phyloP scores from a whole-genome alignment of 2,888 invertebrate genomes.

The Pammene aurita region DNA sequence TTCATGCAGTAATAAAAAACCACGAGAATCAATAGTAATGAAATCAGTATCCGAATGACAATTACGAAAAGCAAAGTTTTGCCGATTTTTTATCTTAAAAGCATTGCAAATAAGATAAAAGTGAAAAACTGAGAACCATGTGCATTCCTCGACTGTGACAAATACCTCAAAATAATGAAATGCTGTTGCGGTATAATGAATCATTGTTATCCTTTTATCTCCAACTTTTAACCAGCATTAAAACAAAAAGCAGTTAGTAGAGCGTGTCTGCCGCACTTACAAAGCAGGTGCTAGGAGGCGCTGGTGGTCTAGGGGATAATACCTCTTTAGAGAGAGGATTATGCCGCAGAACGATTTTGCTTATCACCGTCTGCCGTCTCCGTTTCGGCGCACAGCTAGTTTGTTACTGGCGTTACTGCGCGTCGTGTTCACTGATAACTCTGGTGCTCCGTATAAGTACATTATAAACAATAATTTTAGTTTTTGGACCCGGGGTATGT shows the following conservation, averaged over 20 bases:
- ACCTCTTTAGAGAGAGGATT: conserved; percentile 44
- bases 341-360: conserved; percentile 43
- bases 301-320: conserved; percentile 40
- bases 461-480: no score
- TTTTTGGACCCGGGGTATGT: no score
- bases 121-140: no score
- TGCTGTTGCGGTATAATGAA: conserved; percentile 6
- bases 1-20: no score
- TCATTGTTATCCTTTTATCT: conserved; percentile 18
- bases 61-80: no score
- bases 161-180: background rate
- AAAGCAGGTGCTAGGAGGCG: conserved; percentile 40
- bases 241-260: conserved; percentile 27
- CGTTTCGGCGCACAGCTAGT: conserved; percentile 27
- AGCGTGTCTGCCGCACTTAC: conserved; percentile 34
- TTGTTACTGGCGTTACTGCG: conserved; percentile 31
- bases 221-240: conserved; percentile 23
- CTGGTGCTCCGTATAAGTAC: background rate
- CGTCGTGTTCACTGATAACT: conserved; percentile 16
- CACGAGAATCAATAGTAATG: no score
- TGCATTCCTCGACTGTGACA: no score
- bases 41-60: no score
- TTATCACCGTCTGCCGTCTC: conserved; percentile 36
- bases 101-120: no score
- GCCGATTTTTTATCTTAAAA: no score